Percentiles rank a stretch among this genome's conserved stretches.
These are phyloP conservation scores for Calliopsis andreniformis DNA, from an alignment of 1,140 invertebrate species.

Conservation along the genomic window DNA sequence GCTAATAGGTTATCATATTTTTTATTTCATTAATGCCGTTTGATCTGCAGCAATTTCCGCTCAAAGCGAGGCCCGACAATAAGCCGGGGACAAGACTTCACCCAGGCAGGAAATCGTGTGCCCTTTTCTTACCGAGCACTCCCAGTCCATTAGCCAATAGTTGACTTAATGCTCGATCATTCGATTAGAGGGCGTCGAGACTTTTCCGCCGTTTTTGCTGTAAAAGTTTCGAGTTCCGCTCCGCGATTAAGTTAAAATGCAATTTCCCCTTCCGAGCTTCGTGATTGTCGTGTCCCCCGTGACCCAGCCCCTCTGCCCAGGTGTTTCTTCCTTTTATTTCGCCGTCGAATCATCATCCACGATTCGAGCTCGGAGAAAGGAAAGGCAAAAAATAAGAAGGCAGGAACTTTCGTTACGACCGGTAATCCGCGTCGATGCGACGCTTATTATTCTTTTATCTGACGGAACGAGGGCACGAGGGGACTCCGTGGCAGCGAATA, in stretches of 20 bases:
- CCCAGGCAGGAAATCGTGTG: constrained; percentile 38
- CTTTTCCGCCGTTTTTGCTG: constrained; percentile 58
- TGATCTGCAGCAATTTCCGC: constrained; percentile 23
- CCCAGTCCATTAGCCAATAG: constrained; percentile 62
- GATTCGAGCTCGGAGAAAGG: constrained; percentile 17
- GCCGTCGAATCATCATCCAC: not conserved
- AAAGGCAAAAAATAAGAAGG: constrained; percentile 16
- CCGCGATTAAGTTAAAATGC: constrained; percentile 64
- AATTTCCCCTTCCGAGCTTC: constrained; percentile 54
- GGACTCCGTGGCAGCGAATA: constrained; percentile 42
- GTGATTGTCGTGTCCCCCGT: not conserved
- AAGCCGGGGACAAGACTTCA: constrained; percentile 2
- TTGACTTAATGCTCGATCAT: constrained; percentile 66
- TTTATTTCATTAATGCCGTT: constrained; percentile 14
- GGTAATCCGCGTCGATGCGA: constrained; percentile 49
- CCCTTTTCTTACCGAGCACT: constrained; percentile 57
- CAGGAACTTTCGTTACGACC: constrained; percentile 52
- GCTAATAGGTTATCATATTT: not conserved
- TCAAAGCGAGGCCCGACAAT: constrained; percentile 25
- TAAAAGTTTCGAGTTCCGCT: constrained; percentile 63
- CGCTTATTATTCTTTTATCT: constrained; percentile 64
- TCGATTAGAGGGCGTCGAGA: constrained; percentile 60
- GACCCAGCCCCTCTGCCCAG: not conserved
- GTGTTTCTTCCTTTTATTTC: constrained; percentile 11
- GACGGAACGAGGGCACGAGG: constrained; percentile 44